phyloP scores from a whole-genome alignment of 1,140 invertebrate species.

The Paraescarpia echinospica region DNA sequence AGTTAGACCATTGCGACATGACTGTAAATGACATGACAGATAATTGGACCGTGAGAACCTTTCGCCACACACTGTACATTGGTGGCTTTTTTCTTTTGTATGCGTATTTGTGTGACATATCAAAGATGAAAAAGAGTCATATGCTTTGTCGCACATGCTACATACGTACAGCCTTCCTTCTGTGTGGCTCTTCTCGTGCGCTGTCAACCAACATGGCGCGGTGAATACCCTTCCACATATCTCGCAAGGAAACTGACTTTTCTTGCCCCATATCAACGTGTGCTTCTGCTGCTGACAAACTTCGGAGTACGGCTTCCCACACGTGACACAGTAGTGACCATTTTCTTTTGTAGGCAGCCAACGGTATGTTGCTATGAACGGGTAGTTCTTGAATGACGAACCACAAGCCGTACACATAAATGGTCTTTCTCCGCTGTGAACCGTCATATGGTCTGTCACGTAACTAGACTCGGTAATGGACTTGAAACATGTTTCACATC shows the following conservation, averaged over 20 bases:
- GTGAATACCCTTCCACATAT: neutral
- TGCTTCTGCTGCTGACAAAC: too few relatives aligned
- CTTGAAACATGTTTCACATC: constrained; percentile 65
- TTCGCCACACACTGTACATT: neutral
- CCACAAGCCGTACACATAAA: constrained; percentile 87
- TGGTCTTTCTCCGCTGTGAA: constrained; percentile 30
- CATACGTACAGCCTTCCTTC: neutral
- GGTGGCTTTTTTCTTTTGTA: neutral
- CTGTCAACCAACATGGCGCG: neutral
- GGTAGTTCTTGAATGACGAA: constrained; percentile 79
- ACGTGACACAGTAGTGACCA: too few relatives aligned
- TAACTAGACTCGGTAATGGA: constrained; percentile 66
- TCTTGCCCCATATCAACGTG: neutral
- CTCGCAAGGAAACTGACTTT: neutral
- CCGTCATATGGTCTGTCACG: constrained; percentile 32
- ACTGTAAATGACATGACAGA: neutral
- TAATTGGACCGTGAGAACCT: neutral
- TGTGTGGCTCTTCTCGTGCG: neutral
- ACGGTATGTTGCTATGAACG: constrained; percentile 72
- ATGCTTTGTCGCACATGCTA: neutral
- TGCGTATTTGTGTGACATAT: neutral
- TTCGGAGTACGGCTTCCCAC: too few relatives aligned
- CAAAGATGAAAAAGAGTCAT: neutral
- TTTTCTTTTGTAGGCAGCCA: too few relatives aligned
- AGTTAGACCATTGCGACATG: too few relatives aligned